Evolutionary conservation across 2,888 invertebrate genomes (phyloP).

Genomic region (Macaria liturata): DNA sequence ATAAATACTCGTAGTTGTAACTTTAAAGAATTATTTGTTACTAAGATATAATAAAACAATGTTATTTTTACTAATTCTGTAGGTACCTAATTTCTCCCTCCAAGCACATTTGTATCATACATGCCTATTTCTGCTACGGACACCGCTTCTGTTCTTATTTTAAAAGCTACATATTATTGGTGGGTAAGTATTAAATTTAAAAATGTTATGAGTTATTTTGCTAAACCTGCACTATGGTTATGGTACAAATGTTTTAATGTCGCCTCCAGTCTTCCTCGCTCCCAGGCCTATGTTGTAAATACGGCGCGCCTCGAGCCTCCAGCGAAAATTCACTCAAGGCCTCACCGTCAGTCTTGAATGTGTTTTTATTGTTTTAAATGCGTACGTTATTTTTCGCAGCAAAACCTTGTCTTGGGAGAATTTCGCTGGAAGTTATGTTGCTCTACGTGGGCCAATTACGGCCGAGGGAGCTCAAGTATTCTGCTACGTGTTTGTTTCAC

Average conservation of each 20-base stretch:
- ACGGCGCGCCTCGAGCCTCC: slow-evolving; percentile 47
- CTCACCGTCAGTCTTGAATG: slow-evolving; percentile 62
- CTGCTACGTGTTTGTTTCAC: slow-evolving; percentile 37
- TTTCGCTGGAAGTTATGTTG: slow-evolving; percentile 60
- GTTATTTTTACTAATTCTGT: too few species aligned
- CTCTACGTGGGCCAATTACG: slow-evolving; percentile 63
- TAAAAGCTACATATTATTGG: too few species aligned
- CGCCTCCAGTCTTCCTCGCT: slow-evolving; percentile 42
- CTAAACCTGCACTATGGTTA: too few species aligned
- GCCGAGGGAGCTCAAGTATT: slow-evolving; percentile 45
- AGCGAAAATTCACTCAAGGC: slow-evolving; percentile 70
- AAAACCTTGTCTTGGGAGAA: slow-evolving; percentile 53
- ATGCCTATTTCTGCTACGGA: too few species aligned
- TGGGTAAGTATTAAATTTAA: too few species aligned
- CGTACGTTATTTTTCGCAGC: slow-evolving; percentile 69
- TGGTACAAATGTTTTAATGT: slow-evolving; percentile 9
- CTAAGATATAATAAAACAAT: too few species aligned
- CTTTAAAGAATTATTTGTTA: too few species aligned
- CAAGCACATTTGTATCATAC: too few species aligned
- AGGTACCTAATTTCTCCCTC: too few species aligned
- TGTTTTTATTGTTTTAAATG: slow-evolving; percentile 78
- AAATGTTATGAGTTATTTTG: too few species aligned
- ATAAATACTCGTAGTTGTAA: too few species aligned
- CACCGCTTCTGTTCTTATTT: too few species aligned
- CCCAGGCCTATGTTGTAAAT: slow-evolving; percentile 38